phyloP scores from a whole-genome alignment of 2,888 invertebrate genomes.

The Diaphora mendica region DNA sequence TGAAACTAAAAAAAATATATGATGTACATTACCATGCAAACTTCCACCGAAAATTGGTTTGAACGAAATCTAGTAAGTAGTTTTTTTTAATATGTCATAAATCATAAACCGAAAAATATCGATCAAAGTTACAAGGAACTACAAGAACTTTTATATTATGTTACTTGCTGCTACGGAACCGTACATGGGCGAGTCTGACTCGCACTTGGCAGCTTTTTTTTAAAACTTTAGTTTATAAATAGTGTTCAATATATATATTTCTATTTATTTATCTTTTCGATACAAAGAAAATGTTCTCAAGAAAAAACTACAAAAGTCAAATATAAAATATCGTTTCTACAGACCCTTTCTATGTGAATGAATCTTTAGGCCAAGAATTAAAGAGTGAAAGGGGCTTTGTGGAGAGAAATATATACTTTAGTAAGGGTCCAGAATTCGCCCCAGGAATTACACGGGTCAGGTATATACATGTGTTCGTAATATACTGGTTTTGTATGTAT shows the following conservation, averaged over 20 bases:
- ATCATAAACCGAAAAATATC: too few species aligned
- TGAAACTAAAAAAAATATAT: too few species aligned
- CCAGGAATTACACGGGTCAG: conserved; percentile 46
- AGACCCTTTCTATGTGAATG: conserved; percentile 1
- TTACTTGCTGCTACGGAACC: too few species aligned
- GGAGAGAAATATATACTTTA: conserved; percentile 23
- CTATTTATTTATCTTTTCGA: not conserved
- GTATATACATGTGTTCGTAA: conserved; percentile 26
- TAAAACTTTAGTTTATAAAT: not conserved
- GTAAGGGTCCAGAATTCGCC: conserved; percentile 30
- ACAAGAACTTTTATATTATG: too few species aligned
- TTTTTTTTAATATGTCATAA: too few species aligned
- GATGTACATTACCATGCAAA: too few species aligned
- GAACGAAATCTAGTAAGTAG: too few species aligned
- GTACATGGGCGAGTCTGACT: too few species aligned
- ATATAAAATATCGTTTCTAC: conserved; percentile 6
- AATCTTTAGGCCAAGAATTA: conserved; percentile 30
- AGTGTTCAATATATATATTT: not conserved
- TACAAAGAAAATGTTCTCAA: not conserved
- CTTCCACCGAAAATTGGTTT: too few species aligned
- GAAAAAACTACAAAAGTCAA: not conserved
- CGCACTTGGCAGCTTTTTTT: too few species aligned
- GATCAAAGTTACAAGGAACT: too few species aligned
- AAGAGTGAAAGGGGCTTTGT: conserved; percentile 31
- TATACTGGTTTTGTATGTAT: conserved; percentile 36